A percentile compares a stretch with the other conserved stretches of the same genome.
Evolutionary conservation across 2,888 invertebrate genomes (phyloP).

Genomic region (Germaria angustata): DNA sequence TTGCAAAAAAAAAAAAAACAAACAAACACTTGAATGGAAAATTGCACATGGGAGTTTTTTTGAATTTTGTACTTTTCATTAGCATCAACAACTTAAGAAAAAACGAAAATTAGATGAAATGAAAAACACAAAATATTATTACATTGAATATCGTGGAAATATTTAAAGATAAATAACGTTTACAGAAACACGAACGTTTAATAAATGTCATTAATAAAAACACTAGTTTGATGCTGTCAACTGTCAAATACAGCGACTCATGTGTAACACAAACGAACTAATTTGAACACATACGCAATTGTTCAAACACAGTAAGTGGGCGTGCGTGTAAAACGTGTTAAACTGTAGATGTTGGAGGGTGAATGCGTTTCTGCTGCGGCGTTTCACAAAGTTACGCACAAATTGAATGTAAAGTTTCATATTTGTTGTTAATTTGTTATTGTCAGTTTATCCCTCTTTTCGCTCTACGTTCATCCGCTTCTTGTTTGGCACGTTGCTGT

Average conservation of each 20-base stretch:
- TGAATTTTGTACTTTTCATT: not conserved
- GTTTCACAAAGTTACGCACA: not conserved
- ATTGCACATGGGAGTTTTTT: not conserved
- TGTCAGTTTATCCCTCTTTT: not conserved
- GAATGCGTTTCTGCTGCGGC: not conserved
- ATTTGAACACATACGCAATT: not conserved
- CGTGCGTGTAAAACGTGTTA: not conserved
- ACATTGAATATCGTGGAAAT: conserved; percentile 3
- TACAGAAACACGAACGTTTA: conserved; percentile 33
- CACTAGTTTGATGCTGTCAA: conserved; percentile 29
- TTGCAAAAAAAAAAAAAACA: no score
- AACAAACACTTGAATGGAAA: conserved; percentile 12
- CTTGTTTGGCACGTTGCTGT: no score
- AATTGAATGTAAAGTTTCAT: conserved; percentile 4
- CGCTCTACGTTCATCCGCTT: no score
- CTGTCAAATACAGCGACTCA: conserved; percentile 19
- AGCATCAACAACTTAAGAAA: not conserved
- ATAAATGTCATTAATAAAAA: conserved; percentile 48
- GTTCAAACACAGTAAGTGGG: not conserved
- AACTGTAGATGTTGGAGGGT: not conserved
- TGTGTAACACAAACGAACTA: not conserved
- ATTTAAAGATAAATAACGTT: conserved; percentile 18
- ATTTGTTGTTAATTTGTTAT: conserved; percentile 24
- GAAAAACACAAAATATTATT: not conserved
- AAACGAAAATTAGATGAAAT: not conserved